Evolutionary conservation across 1,140 invertebrate species (phyloP), one percentile per base, ranked within the genome.

Genomic region (Cydia amplana): DNA sequence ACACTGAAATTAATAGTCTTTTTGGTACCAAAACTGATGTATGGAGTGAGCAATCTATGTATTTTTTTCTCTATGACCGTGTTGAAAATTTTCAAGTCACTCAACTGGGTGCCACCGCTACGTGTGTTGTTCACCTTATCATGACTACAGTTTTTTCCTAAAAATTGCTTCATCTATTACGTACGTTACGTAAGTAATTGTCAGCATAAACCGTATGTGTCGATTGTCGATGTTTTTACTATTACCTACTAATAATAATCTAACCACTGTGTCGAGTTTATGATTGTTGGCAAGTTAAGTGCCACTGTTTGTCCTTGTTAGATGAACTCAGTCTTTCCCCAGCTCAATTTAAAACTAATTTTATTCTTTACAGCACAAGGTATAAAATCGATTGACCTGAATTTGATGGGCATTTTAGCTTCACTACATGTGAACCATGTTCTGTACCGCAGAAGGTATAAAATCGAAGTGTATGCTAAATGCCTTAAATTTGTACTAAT

Each of bases 261-360:
- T 64, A 25, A 25, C 10, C 25, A 64, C 64, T 67, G 28, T 32
- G 64, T 2, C 64, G 12, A 67, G 64, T 67, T 67, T 67, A 67
- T 67, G 64, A 67, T 67, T 67, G 64, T 67, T 36, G 64, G 64
- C 10, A 67, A 67, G 64, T 67, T 67, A 67, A 67, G 64, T 36
- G 64, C 4, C 64, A 67, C 28, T 67, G 64, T 67, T 67, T 67
- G 64, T 67, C 25, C 64, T 67, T 67, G 64, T 67, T 67, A 67
- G 64, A 36, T 64, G 63, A 67, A 67, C 64, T 16, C 20, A 12
- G 23, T 67, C 28, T 67, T 65, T 2, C 49, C n/a, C 14, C 0
- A 1, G n/a, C 16, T 51, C 49, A 51, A 1, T 51, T 2, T 51
- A 51, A n/a, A 51, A n/a, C n/a, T 18, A n/a, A 51, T 51, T 51